Base-by-base conservation (phyloP, 2,797 vertebrate species). In the Syngnathus rostellatus region DNA sequence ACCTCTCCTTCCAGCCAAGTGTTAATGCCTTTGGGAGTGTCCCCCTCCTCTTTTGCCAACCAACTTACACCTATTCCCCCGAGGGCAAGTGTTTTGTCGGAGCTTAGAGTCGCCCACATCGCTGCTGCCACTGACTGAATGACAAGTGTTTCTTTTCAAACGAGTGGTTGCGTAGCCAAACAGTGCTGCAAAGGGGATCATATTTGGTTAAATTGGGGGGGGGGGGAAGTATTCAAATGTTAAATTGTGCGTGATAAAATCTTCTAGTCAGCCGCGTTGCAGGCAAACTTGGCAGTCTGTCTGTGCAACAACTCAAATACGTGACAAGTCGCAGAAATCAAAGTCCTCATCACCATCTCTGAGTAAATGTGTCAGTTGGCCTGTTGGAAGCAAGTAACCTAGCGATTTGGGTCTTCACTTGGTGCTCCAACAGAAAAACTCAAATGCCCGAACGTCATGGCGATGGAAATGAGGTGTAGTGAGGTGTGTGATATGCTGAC, bases 1-100 rank as follows among this genome's bases (percentile, higher is more conserved):
- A 92, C 64, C 92, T 46, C 50, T 12, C 62, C 23, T 51, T 11
- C 93, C 92, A 94, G 92, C 94, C 94, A 94, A 96, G 94, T 93
- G 93, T 94, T 94, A 94, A 91, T 93, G 93, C 92, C 92, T 94
- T 94, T 94, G 93, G 95, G 92, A 90, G 91, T 80, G 78, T 81
- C 78, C 75, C 75, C 78, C 72, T 71, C 79, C 81, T 79, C 81
- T 81, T 40, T 54, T 84, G 74, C 83, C 83, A 85, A 70, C 84
- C 79, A 86, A 88, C 81, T 82, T 90, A 85, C 83, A 91, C 92
- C 90, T 92, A 89, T 94, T 95, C 94, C 92, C n/a, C 92, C 83
- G 84, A 93, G 93, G 93, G 93, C 91, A 77, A 84, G 77, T 83
- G 82, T 86, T 85, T 87, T 85, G 81, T 83, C 75, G 70, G 78